Evolutionary conservation across 2,888 invertebrate genomes (phyloP).

Genomic region (Lasioglossum pauxillum): DNA sequence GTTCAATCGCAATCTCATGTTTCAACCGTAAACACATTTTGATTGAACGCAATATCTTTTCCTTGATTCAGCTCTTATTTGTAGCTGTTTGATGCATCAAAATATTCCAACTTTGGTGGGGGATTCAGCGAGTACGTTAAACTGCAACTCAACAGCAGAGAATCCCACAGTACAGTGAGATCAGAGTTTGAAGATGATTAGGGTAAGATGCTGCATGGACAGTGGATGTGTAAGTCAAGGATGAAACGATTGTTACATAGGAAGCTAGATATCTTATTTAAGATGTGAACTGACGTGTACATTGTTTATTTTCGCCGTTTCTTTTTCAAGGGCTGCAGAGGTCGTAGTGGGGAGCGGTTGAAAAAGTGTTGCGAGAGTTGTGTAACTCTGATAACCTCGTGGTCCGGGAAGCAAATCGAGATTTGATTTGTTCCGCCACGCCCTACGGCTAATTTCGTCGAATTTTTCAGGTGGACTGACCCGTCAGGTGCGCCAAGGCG

Average conservation of each 20-base stretch:
- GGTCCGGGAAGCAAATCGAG: not conserved
- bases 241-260: not conserved
- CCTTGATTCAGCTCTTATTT: too few species aligned
- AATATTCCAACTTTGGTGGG: too few species aligned
- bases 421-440: not conserved
- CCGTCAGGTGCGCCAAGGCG: conserved; percentile 21
- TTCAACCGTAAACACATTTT: too few species aligned
- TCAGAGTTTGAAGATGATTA: not conserved
- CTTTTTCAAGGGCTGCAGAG: not conserved
- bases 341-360: not conserved
- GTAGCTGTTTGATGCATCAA: too few species aligned
- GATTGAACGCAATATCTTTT: too few species aligned
- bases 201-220: not conserved
- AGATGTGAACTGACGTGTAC: too few species aligned
- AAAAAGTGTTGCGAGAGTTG: not conserved
- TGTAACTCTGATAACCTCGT: not conserved
- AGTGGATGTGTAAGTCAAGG: not conserved
- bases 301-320: too few species aligned
- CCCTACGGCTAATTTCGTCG: not conserved
- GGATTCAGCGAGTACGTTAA: too few species aligned
- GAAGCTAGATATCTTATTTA: too few species aligned
- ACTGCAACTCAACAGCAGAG: too few species aligned
- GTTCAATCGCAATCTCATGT: not conserved
- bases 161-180: too few species aligned
- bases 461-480: not conserved